Base-by-base conservation (phyloP, 1,140 invertebrate species). In the Ips nitidus region DNA sequence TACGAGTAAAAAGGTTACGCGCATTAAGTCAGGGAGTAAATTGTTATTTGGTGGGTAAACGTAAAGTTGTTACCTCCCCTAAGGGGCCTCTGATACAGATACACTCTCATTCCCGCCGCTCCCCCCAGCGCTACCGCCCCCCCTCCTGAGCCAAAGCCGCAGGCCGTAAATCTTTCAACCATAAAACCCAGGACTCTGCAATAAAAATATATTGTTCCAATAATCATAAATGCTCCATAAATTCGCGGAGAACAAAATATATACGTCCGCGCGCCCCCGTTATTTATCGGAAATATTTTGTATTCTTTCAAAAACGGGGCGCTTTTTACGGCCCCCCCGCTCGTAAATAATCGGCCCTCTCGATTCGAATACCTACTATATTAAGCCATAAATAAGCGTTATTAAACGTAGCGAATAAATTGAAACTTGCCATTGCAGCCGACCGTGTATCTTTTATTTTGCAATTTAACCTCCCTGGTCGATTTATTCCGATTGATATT, bases 381-480 rank as follows among this genome's bases (percentile, higher is more conserved):
- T 65, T 65, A 65, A 65, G 52, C 63, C 52, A 65, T 65, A 65
- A 65, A 65, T 65, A 65, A 65, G 52, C 63, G 50, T 55, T 65
- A 65, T 65, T 65, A 65, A 65, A 65, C 53, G 63, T 65, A 65
- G 39, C 56, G 63, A 65, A 65, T 65, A 65, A 65, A 65, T 65
- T 65, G 63, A 65, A 65, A 65, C 42, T 65, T 65, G 63, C 63
- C 63, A 65, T 65, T 56, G 63, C 52, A 62, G 37, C 50, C 39
- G 50, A 40, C 52, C 63, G 22, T 22, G 53, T 65, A 65, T 65
- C 63, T 65, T 65, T 65, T 65, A 65, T 65, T 65, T 65, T 55
- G 52, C 63, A 52, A 65, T 65, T 65, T 65, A 65, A 43, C 59
- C 41, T 8, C 57, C 43, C 38, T 8, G 40, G 4, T 22, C 63